Conservation (phyloP, 2,797 vertebrate genomes). For the Crenuchus spilurus region DNA sequence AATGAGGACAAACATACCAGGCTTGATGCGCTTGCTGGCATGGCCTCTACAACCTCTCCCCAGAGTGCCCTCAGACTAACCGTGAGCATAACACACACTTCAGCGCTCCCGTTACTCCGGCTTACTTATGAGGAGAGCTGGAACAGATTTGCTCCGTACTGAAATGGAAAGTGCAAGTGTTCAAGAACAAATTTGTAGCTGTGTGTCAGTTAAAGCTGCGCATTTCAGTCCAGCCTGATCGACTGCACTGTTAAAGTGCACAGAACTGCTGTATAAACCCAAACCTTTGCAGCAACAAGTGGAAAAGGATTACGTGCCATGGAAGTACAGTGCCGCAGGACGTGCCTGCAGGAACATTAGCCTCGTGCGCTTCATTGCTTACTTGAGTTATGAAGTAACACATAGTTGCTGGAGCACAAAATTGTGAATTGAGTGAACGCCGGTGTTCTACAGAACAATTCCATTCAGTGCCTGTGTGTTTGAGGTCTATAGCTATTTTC, state of each 20-base stretch:
- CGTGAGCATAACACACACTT: constrained; percentile 29
- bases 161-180: constrained; percentile 34
- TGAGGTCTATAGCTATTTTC: not conserved
- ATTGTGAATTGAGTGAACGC: not conserved
- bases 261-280: constrained; percentile 9
- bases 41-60: constrained; percentile 34
- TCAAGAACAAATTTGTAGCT: constrained; percentile 25
- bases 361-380: not conserved
- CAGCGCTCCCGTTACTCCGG: constrained; percentile 4
- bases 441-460: constrained; percentile 3
- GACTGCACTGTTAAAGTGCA: constrained; percentile 13
- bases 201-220: not conserved
- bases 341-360: constrained; percentile 4
- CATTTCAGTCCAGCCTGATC: not conserved
- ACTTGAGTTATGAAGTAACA: constrained; percentile 17
- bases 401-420: not conserved
- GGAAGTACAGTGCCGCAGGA: not conserved
- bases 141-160: constrained; percentile 20
- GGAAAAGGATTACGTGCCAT: constrained; percentile 11
- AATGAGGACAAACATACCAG: constrained; percentile 48
- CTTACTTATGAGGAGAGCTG: constrained; percentile 9
- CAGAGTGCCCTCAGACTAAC: constrained; percentile 29
- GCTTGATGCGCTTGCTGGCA: constrained; percentile 50
- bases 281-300: constrained; percentile 1
- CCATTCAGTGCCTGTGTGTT: not conserved